Evolutionary conservation across 2,113 vertebrate species (phyloP).

Genomic region (Neodontobutis hainanensis): DNA sequence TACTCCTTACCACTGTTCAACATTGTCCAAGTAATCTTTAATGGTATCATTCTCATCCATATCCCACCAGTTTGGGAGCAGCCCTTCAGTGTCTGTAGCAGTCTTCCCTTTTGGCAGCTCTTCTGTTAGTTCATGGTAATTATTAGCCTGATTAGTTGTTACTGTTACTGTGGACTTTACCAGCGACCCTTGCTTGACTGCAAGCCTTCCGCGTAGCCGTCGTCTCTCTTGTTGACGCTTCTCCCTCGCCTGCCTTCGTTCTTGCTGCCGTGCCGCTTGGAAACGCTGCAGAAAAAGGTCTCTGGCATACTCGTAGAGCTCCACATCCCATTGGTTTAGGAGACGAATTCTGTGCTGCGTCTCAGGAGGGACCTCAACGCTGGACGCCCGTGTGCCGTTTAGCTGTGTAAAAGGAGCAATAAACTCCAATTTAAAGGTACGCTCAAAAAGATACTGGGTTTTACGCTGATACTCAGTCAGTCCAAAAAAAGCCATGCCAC

Average conservation of each 20-base stretch:
- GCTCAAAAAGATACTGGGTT: constrained; percentile 97
- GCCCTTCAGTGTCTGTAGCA: constrained; percentile 45
- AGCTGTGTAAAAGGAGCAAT: constrained; percentile 95
- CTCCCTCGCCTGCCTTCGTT: constrained; percentile 88
- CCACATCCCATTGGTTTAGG: constrained; percentile 93
- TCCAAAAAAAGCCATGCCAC: constrained; percentile 95
- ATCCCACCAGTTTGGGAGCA: constrained; percentile 76
- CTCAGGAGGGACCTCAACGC: constrained; percentile 87
- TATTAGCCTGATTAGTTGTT: constrained; percentile 15
- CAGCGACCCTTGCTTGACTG: constrained; percentile 57
- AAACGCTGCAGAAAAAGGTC: constrained; percentile 97
- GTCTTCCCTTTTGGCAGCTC: constrained; percentile 33
- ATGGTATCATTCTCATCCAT: constrained; percentile 70
- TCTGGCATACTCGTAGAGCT: constrained; percentile 93
- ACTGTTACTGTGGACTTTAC: constrained; percentile 62
- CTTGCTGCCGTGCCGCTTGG: constrained; percentile 93
- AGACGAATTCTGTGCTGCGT: constrained; percentile 87
- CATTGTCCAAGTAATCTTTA: constrained; percentile 89
- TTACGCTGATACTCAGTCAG: constrained; percentile 97
- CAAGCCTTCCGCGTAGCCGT: constrained; percentile 66
- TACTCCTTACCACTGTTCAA: constrained; percentile 86
- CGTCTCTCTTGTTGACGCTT: constrained; percentile 90
- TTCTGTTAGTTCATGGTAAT: constrained; percentile 19
- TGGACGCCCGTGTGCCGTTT: constrained; percentile 94
- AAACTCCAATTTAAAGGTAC: constrained; percentile 94